phyloP scores from a whole-genome alignment of 2,113 vertebrate species.

The Oostethus manadensis region DNA sequence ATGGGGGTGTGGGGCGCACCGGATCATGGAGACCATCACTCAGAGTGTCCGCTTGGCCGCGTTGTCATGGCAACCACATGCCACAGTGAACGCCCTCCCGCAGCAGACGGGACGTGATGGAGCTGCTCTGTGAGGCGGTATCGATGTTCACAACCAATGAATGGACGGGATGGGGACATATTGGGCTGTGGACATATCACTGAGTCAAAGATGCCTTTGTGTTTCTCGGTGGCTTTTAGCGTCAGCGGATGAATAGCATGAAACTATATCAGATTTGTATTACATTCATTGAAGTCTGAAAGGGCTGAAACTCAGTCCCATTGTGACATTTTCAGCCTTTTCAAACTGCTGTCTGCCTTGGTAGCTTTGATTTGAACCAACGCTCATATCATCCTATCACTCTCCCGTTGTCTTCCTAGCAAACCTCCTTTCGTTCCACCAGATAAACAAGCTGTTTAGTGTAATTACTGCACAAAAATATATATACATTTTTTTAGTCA shows the following conservation, averaged over 20 bases:
- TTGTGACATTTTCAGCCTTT: constrained; percentile 2
- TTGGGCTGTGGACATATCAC: background rate
- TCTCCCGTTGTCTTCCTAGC: too few relatives aligned
- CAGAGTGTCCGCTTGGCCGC: background rate
- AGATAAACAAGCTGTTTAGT: too few relatives aligned
- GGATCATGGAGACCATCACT: too few relatives aligned
- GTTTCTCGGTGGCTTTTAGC: background rate
- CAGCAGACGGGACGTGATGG: too few relatives aligned
- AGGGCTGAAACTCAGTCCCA: background rate
- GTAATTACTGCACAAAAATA: too few relatives aligned
- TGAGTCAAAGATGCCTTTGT: background rate
- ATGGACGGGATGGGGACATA: background rate
- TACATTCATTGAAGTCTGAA: background rate
- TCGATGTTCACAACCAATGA: too few relatives aligned
- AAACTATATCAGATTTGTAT: background rate
- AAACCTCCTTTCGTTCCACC: too few relatives aligned
- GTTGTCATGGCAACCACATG: background rate
- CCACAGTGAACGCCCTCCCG: too few relatives aligned
- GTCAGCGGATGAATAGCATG: background rate
- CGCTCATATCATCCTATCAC: too few relatives aligned
- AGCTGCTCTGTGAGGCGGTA: too few relatives aligned
- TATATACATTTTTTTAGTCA: background rate
- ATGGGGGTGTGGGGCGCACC: too few relatives aligned
- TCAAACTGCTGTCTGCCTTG: background rate
- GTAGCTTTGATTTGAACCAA: too few relatives aligned